Evolutionary conservation across 2,888 invertebrate genomes (phyloP), one percentile per base, ranked within the genome.

Genomic region (Cactoblastis cactorum): DNA sequence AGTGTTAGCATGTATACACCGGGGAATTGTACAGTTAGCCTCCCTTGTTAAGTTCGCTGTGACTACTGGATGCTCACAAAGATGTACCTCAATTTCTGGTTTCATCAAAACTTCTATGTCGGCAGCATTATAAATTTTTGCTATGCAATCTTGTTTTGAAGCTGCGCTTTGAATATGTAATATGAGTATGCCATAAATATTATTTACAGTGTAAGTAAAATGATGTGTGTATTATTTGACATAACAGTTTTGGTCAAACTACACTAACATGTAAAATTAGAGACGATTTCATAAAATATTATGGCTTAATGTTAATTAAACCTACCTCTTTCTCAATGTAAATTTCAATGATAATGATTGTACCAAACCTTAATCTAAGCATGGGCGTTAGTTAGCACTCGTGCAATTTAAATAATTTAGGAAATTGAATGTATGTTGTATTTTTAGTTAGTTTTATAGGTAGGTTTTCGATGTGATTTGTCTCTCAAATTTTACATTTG

Each of bases 11-110:
- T 83, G 85, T 88, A 87, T 88, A 76, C 84, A 86, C 79, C 66
- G 71, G 88, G 87, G 88, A 88, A 87, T 88, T 89, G 89, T 89
- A 89, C 89, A 89, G 88, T 87, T 89, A 89, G 88, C 86, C 87
- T 86, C 88, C 88, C 88, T 87, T 74, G 84, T 87, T 88, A 87
- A 87, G 87, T 86, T 89, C 84, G 83, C 87, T 83, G 85, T 86
- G 85, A 87, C 87, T 75, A 73, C 77, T 79, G 86, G 82, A 85
- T 83, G 86, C 84, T 84, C 83, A 84, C 78, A 65, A 66, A 72
- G 73, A 80, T 77, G 73, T 83, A 83, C 80, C 75, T 49, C 49
- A 80, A n/a, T 72, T 60, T 65, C 67, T 82, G 77, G 82, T 86
- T 85, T 78, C 67, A 79, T 83, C 81, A 84, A 84, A 84, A 83